Conservation (phyloP, 2,797 vertebrate species). For the Pelodytes ibericus region DNA sequence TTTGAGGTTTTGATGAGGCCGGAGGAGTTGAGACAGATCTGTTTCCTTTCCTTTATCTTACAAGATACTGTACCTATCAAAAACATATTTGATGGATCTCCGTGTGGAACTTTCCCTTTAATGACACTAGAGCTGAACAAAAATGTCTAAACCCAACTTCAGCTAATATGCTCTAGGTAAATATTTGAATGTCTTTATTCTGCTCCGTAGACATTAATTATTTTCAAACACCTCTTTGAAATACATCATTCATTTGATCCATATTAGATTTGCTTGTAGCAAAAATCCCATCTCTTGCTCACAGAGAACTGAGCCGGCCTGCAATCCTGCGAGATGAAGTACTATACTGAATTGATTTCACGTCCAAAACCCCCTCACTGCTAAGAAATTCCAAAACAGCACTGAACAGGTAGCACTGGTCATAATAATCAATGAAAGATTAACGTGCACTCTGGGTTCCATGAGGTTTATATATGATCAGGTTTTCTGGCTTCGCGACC, state of each 20-base stretch:
- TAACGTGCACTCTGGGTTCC: constrained; percentile 1
- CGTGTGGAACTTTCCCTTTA: too few species aligned
- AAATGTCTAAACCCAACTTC: neutral
- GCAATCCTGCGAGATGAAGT: neutral
- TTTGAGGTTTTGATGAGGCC: too few species aligned
- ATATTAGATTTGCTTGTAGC: constrained; percentile 3
- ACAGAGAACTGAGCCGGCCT: neutral
- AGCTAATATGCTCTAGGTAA: constrained; percentile 9
- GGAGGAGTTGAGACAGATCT: too few species aligned
- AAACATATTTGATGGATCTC: too few species aligned
- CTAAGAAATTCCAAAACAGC: constrained; percentile 6
- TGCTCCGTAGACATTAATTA: constrained; percentile 13
- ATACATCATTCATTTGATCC: constrained; percentile 15
- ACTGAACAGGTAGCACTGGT: constrained; percentile 10
- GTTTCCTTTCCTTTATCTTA: too few species aligned
- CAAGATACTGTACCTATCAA: too few species aligned
- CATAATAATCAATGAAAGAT: constrained; percentile 9
- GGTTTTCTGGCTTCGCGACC: neutral
- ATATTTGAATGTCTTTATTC: constrained; percentile 6
- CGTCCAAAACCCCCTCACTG: neutral
- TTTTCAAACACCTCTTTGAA: constrained; percentile 8
- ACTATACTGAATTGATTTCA: constrained; percentile 20
- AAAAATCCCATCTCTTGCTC: constrained; percentile 2
- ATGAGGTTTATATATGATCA: constrained; percentile 1
- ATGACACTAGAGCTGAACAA: too few species aligned